Evolutionary conservation across 2,113 vertebrate species (phyloP), one percentile per base, ranked within the genome.

Genomic region (Lamprologus lemairii): DNA sequence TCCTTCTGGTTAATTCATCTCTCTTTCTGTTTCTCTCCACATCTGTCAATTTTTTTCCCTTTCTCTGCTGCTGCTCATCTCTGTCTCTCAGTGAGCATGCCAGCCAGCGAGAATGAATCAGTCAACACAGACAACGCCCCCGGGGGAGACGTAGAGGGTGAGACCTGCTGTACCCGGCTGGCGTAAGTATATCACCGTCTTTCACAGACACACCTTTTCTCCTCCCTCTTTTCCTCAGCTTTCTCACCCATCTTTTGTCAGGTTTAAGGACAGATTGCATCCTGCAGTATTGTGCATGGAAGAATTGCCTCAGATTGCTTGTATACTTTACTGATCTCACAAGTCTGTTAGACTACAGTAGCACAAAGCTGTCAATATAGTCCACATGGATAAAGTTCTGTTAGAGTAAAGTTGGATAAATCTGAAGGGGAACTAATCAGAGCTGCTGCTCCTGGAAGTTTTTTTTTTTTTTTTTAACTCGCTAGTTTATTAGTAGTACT

Each of bases 81-180:
- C 86, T 49, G 57, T 78, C 58, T 87, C 96, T 87, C 97, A 99
- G 99, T 99, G 97, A 99, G 98, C 94, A 99, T 99, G 98, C 98
- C 99, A 79, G 97, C 99, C 84, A 99, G 98, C 10, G 99, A 99
- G 95, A 99, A 97, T 0, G 98, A 99, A 95, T 99, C 98, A 9
- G 98, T 99, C 91, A 99, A 99, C 96, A 99, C 98, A 4, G 98
- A 99, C 93, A 98, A 98, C n/a, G 97, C 97, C 80, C 97, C 98
- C 4, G 97, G 97, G 79, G 97, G 97, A 9, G 99, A 99, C 80
- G 97, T 98, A 91, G 99, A 99, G 86, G 98, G 98, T 68, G 98
- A 99, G 91, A 98, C 97, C 96, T 99, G 98, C 92, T 99, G 98
- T 51, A 97, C 98, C 5, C 95, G 98, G 75, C 96, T 99, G 88